phyloP scores from a whole-genome alignment of 2,888 invertebrate species.

The Temnothorax rugatulus region DNA sequence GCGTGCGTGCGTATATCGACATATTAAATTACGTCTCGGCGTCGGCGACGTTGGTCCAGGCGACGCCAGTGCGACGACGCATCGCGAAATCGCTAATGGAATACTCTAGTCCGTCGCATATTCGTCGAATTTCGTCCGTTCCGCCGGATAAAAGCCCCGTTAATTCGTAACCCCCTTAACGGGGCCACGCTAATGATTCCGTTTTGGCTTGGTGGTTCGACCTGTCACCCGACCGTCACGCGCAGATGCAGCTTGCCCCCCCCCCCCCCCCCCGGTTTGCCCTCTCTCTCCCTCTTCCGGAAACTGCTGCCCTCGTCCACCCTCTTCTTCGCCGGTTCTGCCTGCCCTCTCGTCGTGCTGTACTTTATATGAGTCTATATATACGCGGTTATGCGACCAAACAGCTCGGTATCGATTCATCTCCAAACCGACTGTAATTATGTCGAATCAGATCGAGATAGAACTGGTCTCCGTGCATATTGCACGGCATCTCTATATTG shows the following conservation, averaged over 20 bases:
- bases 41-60: conserved; percentile 63
- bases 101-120: conserved; percentile 80
- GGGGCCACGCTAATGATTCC: conserved; percentile 78
- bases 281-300: conserved; percentile 3
- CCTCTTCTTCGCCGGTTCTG: conserved; percentile 35
- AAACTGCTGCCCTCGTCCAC: background rate
- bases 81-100: conserved; percentile 83
- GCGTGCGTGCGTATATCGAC: conserved; percentile 45
- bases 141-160: conserved; percentile 79
- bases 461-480: background rate
- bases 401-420: conserved; percentile 55
- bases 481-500: background rate
- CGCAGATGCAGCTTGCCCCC: conserved; percentile 74
- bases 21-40: conserved; percentile 76
- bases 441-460: conserved; percentile 13
- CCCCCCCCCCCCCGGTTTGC: conserved; percentile 65
- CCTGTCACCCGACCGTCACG: conserved; percentile 75
- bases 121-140: conserved; percentile 78
- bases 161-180: conserved; percentile 81
- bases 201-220: conserved; percentile 75
- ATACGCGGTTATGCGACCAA: conserved; percentile 27
- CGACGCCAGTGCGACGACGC: conserved; percentile 69
- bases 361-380: conserved; percentile 30
- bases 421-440: conserved; percentile 56
- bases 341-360: conserved; percentile 42